Conservation (phyloP, 2,888 invertebrate species). For the Macrophya annulata region DNA sequence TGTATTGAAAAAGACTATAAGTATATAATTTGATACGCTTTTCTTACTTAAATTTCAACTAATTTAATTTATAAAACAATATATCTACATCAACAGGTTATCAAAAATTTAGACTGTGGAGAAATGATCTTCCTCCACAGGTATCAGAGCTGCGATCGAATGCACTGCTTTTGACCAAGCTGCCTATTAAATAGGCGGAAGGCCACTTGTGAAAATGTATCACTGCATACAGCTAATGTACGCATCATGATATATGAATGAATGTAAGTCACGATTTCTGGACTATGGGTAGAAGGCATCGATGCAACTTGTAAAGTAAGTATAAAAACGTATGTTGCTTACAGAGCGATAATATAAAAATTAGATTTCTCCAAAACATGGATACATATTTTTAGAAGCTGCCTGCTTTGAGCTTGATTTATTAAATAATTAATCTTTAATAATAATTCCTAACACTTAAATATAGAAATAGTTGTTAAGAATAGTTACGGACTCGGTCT, state of each 20-base stretch:
- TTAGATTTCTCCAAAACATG: not conserved
- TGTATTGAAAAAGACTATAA: not conserved
- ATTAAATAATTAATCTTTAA: constrained; percentile 18
- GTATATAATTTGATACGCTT: not conserved
- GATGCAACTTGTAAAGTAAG: not conserved
- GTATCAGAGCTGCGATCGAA: not conserved
- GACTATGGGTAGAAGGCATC: not conserved
- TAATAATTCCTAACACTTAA: constrained; percentile 20
- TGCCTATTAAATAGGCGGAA: not conserved
- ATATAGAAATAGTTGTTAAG: constrained; percentile 39
- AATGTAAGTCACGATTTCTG: not conserved
- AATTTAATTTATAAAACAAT: not conserved
- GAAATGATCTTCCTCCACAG: not conserved
- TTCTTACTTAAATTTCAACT: not conserved
- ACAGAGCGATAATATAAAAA: not conserved
- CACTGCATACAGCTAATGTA: not conserved
- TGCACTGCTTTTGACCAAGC: not conserved
- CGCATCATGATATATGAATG: constrained; percentile 4
- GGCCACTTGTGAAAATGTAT: not conserved
- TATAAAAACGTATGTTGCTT: not conserved
- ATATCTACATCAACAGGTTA: not conserved
- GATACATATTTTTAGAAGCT: constrained; percentile 32
- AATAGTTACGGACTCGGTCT: constrained; percentile 38
- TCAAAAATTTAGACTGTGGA: not conserved
- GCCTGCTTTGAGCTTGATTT: constrained; percentile 46